Conservation (phyloP, 2,888 invertebrate genomes). For the Temnothorax ravouxi region DNA sequence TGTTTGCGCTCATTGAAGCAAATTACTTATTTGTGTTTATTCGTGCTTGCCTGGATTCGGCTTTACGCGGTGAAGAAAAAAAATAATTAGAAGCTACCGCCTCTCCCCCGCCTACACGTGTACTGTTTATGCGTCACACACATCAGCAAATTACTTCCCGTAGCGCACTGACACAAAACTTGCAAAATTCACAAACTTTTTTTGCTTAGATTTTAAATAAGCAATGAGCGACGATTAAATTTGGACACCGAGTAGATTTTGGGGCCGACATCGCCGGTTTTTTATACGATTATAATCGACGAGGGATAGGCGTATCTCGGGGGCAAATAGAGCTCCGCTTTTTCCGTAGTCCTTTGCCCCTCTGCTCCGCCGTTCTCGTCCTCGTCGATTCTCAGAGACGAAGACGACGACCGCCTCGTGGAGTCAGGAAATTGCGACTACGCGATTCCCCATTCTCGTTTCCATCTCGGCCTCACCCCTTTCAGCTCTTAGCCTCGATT, state of each 20-base stretch:
- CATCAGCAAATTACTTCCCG: too few relatives aligned
- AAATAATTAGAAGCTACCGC: too few relatives aligned
- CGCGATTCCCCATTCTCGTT: constrained; percentile 28
- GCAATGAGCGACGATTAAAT: neutral
- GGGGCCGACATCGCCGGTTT: constrained; percentile 37
- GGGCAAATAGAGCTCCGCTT: constrained; percentile 52
- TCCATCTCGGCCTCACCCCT: neutral
- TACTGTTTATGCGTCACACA: too few relatives aligned
- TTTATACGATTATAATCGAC: constrained; percentile 60
- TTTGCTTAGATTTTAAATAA: too few relatives aligned
- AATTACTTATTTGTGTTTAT: too few relatives aligned
- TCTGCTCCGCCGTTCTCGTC: neutral
- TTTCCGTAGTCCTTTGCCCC: constrained; percentile 15
- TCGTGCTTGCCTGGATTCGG: too few relatives aligned
- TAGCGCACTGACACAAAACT: too few relatives aligned
- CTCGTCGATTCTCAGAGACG: constrained; percentile 33
- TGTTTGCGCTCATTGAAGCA: too few relatives aligned
- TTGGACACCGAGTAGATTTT: constrained; percentile 29
- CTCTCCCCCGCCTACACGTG: too few relatives aligned
- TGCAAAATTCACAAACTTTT: too few relatives aligned
- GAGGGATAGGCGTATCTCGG: constrained; percentile 44
- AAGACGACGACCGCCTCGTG: constrained; percentile 46
- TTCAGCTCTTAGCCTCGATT: neutral
- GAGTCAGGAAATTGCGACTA: constrained; percentile 57
- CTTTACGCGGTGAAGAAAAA: too few relatives aligned